These are phyloP conservation scores for Microctonus brassicae DNA, from an alignment of 2,888 invertebrate genomes.

Conservation along the genomic window DNA sequence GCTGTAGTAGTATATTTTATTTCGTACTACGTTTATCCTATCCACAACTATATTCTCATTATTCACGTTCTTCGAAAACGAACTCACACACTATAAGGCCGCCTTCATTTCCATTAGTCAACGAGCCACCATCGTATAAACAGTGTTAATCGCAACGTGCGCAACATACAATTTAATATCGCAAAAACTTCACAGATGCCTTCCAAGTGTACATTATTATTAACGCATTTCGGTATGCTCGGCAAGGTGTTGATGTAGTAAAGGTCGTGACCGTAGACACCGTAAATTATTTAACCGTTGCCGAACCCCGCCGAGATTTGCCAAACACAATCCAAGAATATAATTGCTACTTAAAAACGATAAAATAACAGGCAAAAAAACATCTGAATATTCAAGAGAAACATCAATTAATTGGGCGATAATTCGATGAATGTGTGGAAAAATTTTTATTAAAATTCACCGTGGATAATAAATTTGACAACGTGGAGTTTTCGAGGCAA, in stretches of 20 bases:
- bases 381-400: no score
- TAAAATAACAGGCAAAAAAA: background rate
- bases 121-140: background rate
- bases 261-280: slow-evolving; percentile 54
- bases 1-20: background rate
- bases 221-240: slow-evolving; percentile 48
- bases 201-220: slow-evolving; percentile 47
- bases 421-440: background rate
- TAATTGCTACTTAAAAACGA: no score
- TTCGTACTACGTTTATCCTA: background rate
- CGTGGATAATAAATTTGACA: slow-evolving; percentile 11
- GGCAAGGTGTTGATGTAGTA: slow-evolving; percentile 63
- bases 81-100: no score
- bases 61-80: background rate
- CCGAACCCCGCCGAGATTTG: slow-evolving; percentile 21
- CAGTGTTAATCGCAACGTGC: background rate
- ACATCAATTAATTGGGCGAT: slow-evolving; percentile 15
- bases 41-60: background rate
- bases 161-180: background rate
- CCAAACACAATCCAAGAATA: background rate
- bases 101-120: slow-evolving; percentile 12
- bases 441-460: background rate
- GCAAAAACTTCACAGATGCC: slow-evolving; percentile 46
- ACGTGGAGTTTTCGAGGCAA: slow-evolving; percentile 35
- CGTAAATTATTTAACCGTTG: slow-evolving; percentile 42